Evolutionary conservation across 2,888 invertebrate species (phyloP).

Genomic region (Hypomecis punctinalis): DNA sequence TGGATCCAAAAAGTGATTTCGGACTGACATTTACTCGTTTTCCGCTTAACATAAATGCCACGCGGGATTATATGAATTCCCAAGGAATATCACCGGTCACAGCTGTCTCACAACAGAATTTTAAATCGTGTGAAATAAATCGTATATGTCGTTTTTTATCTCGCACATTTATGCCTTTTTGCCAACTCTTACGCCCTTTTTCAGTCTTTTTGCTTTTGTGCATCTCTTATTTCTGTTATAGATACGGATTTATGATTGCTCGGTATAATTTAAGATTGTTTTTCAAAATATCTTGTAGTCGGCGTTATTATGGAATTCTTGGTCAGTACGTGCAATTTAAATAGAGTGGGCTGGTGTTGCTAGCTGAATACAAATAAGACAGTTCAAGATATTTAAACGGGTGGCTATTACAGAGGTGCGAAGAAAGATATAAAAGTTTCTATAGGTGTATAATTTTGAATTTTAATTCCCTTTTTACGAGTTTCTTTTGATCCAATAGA

Average conservation of each 20-base stretch:
- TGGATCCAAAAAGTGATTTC: slow-evolving; percentile 36
- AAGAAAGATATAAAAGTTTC: slow-evolving; percentile 16
- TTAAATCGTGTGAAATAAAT: slow-evolving; percentile 59
- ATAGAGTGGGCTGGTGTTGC: slow-evolving; percentile 20
- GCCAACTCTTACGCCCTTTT: slow-evolving; percentile 30
- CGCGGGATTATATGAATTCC: slow-evolving; percentile 65
- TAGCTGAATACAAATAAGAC: slow-evolving; percentile 26
- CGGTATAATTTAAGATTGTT: slow-evolving; percentile 30
- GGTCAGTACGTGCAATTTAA: slow-evolving; percentile 21
- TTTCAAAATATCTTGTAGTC: slow-evolving; percentile 19
- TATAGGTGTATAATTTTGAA: slow-evolving; percentile 1
- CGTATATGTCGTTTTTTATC: slow-evolving; percentile 50
- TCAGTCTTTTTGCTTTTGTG: slow-evolving; percentile 16
- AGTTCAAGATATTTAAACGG: slow-evolving; percentile 18
- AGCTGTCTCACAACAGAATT: slow-evolving; percentile 50
- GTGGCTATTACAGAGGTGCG: slow-evolving; percentile 12
- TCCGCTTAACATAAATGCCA: slow-evolving; percentile 71
- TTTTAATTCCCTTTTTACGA: too few species aligned
- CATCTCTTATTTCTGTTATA: slow-evolving; percentile 36
- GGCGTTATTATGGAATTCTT: slow-evolving; percentile 23
- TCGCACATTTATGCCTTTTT: slow-evolving; percentile 33
- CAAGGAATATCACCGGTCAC: slow-evolving; percentile 49
- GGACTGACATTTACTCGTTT: slow-evolving; percentile 65
- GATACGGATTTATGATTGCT: slow-evolving; percentile 30
- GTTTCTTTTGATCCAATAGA: too few species aligned